phyloP scores from a whole-genome alignment of 2,113 vertebrate genomes.

The Oncorhynchus masou region DNA sequence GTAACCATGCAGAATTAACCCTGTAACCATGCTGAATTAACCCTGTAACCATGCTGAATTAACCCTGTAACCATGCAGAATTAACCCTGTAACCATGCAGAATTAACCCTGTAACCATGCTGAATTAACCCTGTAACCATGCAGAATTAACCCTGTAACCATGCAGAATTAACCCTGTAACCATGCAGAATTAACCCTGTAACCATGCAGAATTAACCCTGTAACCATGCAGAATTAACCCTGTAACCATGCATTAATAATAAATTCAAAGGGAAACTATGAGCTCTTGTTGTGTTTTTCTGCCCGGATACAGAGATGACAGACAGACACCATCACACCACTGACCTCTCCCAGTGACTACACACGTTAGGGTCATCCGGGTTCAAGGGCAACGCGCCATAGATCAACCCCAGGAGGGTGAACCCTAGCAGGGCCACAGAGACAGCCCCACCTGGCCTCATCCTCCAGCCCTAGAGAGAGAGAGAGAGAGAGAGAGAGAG shows the following conservation, averaged over 20 bases:
- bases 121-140: too few species aligned
- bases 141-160: too few species aligned
- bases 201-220: neutral
- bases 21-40: too few species aligned
- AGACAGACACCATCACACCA: slow-evolving; percentile 10
- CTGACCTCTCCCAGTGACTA: slow-evolving; percentile 95
- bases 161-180: too few species aligned
- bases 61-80: too few species aligned
- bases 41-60: too few species aligned
- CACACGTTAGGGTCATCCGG: slow-evolving; percentile 95
- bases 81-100: too few species aligned
- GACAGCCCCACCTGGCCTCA: slow-evolving; percentile 57
- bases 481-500: neutral
- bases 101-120: too few species aligned
- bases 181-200: too few species aligned
- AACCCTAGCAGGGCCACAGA: slow-evolving; percentile 59
- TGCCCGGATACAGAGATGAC: neutral
- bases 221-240: neutral
- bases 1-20: too few species aligned
- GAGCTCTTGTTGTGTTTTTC: neutral
- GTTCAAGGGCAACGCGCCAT: slow-evolving; percentile 65
- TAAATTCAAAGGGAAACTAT: too few species aligned
- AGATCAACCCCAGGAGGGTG: slow-evolving; percentile 58
- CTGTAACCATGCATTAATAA: too few species aligned
- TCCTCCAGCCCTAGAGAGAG: slow-evolving; percentile 54